Evolutionary conservation across 1,140 invertebrate genomes (phyloP).

Genomic region (Drosophila guanche): DNA sequence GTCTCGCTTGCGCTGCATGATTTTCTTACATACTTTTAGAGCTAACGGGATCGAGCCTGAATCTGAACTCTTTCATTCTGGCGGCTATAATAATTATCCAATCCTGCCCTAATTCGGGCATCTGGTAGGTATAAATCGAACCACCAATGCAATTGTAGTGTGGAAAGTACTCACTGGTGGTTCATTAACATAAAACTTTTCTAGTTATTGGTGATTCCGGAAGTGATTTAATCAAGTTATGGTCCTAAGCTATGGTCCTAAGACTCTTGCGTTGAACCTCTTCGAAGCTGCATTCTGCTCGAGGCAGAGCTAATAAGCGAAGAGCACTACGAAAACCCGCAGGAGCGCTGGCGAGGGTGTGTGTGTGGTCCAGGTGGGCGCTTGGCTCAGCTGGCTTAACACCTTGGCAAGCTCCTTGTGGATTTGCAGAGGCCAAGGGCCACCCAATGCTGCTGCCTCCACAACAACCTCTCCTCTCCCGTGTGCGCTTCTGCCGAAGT

Average conservation of each 20-base stretch:
- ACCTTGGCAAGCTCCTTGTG: slow-evolving; percentile 75
- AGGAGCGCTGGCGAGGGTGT: not conserved
- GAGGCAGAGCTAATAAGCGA: slow-evolving; percentile 22
- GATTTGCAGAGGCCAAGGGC: slow-evolving; percentile 55
- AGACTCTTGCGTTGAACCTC: not conserved
- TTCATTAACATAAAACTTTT: not conserved
- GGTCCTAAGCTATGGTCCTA: slow-evolving; percentile 9
- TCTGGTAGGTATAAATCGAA: no score
- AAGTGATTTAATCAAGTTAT: not conserved
- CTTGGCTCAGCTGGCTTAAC: slow-evolving; percentile 57
- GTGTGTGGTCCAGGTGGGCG: not conserved
- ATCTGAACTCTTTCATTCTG: no score
- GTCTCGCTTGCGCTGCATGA: no score
- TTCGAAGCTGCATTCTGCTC: slow-evolving; percentile 7
- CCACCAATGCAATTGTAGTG: no score
- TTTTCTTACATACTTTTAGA: no score
- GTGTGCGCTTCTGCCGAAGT: slow-evolving; percentile 1
- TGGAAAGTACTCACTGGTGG: no score
- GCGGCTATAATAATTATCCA: no score
- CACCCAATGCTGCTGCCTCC: slow-evolving; percentile 31
- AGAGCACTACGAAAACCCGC: not conserved
- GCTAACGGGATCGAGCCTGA: no score
- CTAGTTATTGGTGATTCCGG: not conserved
- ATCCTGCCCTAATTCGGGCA: no score
- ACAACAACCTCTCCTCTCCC: not conserved